These are phyloP conservation scores for Trematomus loennbergii DNA, from an alignment of 2,113 vertebrate genomes.

Conservation along the genomic window DNA sequence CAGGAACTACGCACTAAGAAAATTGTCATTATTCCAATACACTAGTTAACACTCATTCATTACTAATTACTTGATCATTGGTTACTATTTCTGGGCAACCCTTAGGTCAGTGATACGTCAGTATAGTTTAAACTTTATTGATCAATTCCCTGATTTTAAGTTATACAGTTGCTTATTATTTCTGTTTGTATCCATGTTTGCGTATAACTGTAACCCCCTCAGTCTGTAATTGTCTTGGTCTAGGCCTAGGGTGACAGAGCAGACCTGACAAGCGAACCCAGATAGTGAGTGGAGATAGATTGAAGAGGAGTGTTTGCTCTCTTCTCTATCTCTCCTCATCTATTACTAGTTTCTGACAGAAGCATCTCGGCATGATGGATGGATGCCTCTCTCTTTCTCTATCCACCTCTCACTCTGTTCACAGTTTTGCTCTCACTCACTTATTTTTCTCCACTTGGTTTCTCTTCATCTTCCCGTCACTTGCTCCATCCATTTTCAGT, in stretches of 20 bases:
- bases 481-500: conserved; percentile 21
- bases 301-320: conserved; percentile 74
- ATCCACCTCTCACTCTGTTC: conserved; percentile 58
- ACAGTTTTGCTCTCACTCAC: conserved; percentile 35
- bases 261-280: conserved; percentile 71
- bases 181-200: conserved; percentile 17
- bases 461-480: conserved; percentile 54
- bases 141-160: neutral
- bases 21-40: neutral
- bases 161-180: conserved; percentile 6
- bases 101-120: neutral
- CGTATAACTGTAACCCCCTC: conserved; percentile 15
- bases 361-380: conserved; percentile 71
- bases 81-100: neutral
- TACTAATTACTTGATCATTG: neutral
- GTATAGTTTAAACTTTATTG: neutral
- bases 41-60: neutral
- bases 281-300: conserved; percentile 73
- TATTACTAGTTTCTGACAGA: conserved; percentile 73
- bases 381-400: conserved; percentile 58
- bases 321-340: conserved; percentile 72
- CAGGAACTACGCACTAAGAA: neutral
- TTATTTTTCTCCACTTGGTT: conserved; percentile 56
- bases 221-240: conserved; percentile 59
- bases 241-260: conserved; percentile 60